Base-by-base conservation (phyloP, 2,797 vertebrate species). In the Sandelia bainsii region DNA sequence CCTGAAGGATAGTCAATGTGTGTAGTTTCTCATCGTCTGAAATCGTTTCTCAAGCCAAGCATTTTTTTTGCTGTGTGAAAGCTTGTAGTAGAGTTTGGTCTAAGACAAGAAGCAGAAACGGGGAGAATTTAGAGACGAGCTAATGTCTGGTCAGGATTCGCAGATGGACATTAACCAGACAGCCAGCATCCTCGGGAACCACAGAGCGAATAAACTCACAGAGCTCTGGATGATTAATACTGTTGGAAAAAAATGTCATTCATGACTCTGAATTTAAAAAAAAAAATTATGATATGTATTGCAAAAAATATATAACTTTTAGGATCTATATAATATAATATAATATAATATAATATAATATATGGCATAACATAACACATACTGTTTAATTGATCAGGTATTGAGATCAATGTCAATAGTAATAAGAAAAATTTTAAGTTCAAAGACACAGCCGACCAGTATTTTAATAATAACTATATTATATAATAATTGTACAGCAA, bases 101-200 rank as follows among this genome's bases (percentile, higher is more conserved):
- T 69, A 74, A 91, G 92, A 93, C 89, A 74, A 87, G 82, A 91
- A 86, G 75, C 92, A 92, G 91, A 93, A 91, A 80, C 90, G 72
- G 79, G 50, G 75, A 88, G 75, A 90, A 89, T 87, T 81, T 75
- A 72, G 78, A 84, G 84, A 71, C 79, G 69, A 80, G 81, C 72
- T 79, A 72, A 91, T 90, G 87, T 90, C 85, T 88, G 86, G 86
- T 84, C 85, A 84, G 86, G 78, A 86, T 84, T 87, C 74, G 81
- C 60, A 83, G 81, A 84, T 80, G 85, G 92, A 92, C 89, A 90
- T 81, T 90, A 92, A 90, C 90, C 91, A 93, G 92, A 90, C 88
- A 77, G 61, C 60, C 74, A 69, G 50, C 64, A 84, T 87, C 84
- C 58, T 58, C 75, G 51, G 71, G 72, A 81, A 77, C 67, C 80